phyloP scores from a whole-genome alignment of 2,888 invertebrate genomes.

The Acrobasis repandana region DNA sequence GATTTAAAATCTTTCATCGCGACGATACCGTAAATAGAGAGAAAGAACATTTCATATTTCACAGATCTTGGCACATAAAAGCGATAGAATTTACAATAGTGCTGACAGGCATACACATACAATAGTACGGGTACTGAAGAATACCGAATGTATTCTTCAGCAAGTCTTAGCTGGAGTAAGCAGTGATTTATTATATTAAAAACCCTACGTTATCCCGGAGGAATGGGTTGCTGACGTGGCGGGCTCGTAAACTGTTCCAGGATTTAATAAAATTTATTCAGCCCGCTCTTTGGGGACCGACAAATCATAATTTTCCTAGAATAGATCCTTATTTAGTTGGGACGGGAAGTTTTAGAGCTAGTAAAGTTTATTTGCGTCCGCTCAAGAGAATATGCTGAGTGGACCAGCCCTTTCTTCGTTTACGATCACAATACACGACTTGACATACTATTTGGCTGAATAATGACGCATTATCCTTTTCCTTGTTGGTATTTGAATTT shows the following conservation, averaged over 20 bases:
- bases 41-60: constrained; percentile 18
- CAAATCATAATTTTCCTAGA: constrained; percentile 77
- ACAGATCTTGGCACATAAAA: constrained; percentile 18
- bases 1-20: constrained; percentile 15
- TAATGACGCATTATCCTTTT: constrained; percentile 4
- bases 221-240: constrained; percentile 66
- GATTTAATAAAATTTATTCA: constrained; percentile 81
- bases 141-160: constrained; percentile 25
- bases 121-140: background rate
- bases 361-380: constrained; percentile 71
- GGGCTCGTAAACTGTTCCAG: constrained; percentile 72
- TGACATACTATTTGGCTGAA: constrained; percentile 10
- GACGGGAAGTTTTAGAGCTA: constrained; percentile 71
- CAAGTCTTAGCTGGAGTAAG: constrained; percentile 46
- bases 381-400: constrained; percentile 51
- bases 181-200: constrained; percentile 70
- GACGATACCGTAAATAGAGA: constrained; percentile 16
- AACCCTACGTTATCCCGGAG: constrained; percentile 57
- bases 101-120: constrained; percentile 13
- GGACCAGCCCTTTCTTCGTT: constrained; percentile 28
- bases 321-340: constrained; percentile 77
- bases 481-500: background rate
- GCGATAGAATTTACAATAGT: constrained; percentile 19
- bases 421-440: constrained; percentile 21
- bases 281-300: constrained; percentile 70